phyloP scores from a whole-genome alignment of 2,113 vertebrate genomes.

The Pithys albifrons region DNA sequence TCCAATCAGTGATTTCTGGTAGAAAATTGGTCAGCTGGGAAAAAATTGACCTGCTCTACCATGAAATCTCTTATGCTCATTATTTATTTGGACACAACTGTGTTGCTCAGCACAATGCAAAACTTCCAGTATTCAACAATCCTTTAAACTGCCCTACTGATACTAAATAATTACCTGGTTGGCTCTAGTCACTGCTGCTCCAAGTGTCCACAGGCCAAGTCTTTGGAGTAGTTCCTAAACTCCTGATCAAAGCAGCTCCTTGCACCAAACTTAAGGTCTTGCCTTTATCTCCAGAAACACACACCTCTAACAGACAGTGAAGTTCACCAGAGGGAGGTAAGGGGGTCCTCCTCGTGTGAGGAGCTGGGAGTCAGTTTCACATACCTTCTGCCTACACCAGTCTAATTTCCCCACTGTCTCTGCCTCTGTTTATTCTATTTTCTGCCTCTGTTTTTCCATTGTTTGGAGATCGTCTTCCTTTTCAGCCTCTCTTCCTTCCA shows the following conservation, averaged over 20 bases:
- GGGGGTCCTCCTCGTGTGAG: background rate
- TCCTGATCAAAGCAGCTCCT: background rate
- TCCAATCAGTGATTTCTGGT: background rate
- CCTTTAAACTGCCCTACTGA: background rate
- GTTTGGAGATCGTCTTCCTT: constrained; percentile 38
- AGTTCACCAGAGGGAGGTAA: background rate
- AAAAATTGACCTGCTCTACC: background rate
- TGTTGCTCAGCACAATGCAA: background rate
- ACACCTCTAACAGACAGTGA: background rate
- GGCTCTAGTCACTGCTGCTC: background rate
- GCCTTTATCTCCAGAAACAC: background rate
- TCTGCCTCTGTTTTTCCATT: constrained; percentile 38
- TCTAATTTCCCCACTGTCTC: background rate
- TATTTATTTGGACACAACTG: background rate
- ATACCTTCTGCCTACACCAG: background rate
- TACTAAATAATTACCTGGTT: background rate
- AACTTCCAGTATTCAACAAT: background rate
- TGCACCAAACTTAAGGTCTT: background rate
- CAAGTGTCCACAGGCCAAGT: background rate
- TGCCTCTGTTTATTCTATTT: constrained; percentile 42
- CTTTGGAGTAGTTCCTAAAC: background rate
- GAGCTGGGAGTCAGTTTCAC: background rate
- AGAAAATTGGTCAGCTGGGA: background rate
- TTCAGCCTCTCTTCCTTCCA: constrained; percentile 41
- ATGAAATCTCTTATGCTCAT: background rate